A percentile compares a stretch with the other conserved stretches of the same genome.
Conservation (phyloP, 2,888 invertebrate genomes). For the Plebejus melissa region DNA sequence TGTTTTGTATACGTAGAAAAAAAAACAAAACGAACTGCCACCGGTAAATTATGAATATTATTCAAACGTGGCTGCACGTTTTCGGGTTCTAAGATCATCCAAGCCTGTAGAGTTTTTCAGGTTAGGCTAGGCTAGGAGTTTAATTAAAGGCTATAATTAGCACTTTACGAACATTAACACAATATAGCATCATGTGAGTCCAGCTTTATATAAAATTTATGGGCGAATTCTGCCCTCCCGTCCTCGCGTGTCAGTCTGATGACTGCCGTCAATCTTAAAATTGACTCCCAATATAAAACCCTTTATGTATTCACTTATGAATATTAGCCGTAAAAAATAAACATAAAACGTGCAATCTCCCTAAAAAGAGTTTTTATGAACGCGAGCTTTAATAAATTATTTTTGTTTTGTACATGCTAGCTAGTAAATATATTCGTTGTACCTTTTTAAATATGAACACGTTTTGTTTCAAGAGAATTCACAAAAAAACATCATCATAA, state of each 20-base stretch:
- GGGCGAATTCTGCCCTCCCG: constrained; percentile 56
- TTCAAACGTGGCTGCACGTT: no score
- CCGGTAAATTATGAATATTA: no score
- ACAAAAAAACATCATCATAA: not conserved
- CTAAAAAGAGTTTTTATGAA: constrained; percentile 19
- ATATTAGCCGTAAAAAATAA: constrained; percentile 25
- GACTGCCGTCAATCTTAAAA: constrained; percentile 66
- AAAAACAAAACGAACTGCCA: no score
- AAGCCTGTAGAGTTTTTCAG: no score
- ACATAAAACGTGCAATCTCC: constrained; percentile 20
- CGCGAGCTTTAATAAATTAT: constrained; percentile 7
- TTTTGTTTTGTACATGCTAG: constrained; percentile 6
- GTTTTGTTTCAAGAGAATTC: not conserved
- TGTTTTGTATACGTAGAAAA: no score
- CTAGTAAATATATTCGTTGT: not conserved
- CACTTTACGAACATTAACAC: not conserved
- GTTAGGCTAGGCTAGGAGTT: no score
- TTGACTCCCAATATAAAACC: constrained; percentile 49
- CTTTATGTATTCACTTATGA: constrained; percentile 39
- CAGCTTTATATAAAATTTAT: constrained; percentile 59
- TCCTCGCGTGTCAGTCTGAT: constrained; percentile 58
- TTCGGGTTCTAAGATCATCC: no score
- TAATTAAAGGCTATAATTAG: no score
- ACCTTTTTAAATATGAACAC: not conserved
- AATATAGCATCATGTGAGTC: constrained; percentile 49